Conservation (phyloP, 2,888 invertebrate species). For the Limulus polyphemus region DNA sequence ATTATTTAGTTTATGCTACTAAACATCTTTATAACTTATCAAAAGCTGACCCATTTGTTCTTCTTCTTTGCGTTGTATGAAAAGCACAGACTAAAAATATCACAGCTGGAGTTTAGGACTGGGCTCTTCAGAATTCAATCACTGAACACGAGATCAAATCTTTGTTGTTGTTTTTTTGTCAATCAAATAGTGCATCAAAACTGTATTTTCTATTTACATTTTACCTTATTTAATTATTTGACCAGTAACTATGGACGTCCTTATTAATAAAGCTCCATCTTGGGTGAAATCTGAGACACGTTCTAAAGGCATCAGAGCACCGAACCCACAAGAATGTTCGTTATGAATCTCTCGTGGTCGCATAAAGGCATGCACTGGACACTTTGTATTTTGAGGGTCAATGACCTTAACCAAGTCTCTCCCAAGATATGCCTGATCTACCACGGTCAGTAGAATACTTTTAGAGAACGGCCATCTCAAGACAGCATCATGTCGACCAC, state of each 20-base stretch:
- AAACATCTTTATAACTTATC: no score
- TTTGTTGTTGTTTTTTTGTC: no score
- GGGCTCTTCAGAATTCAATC: no score
- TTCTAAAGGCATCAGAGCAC: conserved; percentile 7
- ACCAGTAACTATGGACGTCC: neutral
- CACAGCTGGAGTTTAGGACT: no score
- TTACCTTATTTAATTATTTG: neutral
- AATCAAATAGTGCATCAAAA: no score
- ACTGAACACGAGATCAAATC: no score
- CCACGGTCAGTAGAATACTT: conserved; percentile 5
- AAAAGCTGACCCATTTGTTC: no score
- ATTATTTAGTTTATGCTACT: no score
- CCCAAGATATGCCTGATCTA: neutral
- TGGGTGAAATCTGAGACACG: conserved; percentile 5
- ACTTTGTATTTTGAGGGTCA: conserved; percentile 10
- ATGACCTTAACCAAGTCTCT: conserved; percentile 8
- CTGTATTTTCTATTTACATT: no score
- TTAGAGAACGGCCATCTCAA: conserved; percentile 16
- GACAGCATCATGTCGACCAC: conserved; percentile 9
- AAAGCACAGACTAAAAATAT: no score
- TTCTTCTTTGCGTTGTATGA: no score
- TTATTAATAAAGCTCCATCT: conserved; percentile 7
- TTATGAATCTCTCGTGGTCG: conserved; percentile 9
- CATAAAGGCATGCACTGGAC: conserved; percentile 15
- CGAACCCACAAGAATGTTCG: conserved; percentile 17